Percentiles rank a stretch among this genome's conserved stretches.
These are phyloP conservation scores for Ellobium chinense DNA, from an alignment of 2,888 invertebrate genomes.

Conservation along the genomic window DNA sequence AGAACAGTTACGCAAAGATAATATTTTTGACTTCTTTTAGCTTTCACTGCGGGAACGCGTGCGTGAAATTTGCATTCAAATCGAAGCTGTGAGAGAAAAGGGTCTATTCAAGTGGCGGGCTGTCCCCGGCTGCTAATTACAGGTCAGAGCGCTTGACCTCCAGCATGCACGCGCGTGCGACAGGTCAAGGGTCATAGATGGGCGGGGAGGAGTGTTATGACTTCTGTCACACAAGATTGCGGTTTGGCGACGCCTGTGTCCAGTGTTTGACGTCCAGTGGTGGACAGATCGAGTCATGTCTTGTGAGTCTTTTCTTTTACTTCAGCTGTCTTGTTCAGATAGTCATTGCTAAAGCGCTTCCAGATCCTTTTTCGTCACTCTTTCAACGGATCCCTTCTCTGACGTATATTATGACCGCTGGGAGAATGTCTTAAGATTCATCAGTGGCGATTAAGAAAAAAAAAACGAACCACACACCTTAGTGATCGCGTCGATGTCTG, in stretches of 20 bases:
- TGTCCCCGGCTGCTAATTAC: slow-evolving; percentile 36
- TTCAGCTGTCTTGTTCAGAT: too few species aligned
- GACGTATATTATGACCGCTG: too few species aligned
- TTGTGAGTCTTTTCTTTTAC: too few species aligned
- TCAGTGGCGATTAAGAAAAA: too few species aligned
- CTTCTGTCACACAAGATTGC: slow-evolving; percentile 34
- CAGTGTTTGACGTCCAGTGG: too few species aligned
- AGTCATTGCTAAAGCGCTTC: too few species aligned
- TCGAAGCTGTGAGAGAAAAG: slow-evolving; percentile 21
- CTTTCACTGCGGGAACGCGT: slow-evolving; percentile 25
- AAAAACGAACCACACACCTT: too few species aligned
- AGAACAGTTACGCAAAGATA: slow-evolving; percentile 37
- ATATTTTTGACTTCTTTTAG: slow-evolving; percentile 13
- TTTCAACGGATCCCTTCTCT: too few species aligned
- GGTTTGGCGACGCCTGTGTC: neutral
- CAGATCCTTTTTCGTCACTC: too few species aligned
- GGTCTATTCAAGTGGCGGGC: neutral
- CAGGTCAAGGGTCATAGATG: slow-evolving; percentile 43
- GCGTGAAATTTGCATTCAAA: slow-evolving; percentile 47
- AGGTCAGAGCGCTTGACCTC: slow-evolving; percentile 42
- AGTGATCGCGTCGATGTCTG: too few species aligned
- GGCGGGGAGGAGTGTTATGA: slow-evolving; percentile 41
- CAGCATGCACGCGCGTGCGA: slow-evolving; percentile 20
- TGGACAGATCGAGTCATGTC: too few species aligned
- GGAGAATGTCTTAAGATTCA: too few species aligned